Evolutionary conservation across 2,888 invertebrate genomes (phyloP).

Genomic region (Acronicta leporina): DNA sequence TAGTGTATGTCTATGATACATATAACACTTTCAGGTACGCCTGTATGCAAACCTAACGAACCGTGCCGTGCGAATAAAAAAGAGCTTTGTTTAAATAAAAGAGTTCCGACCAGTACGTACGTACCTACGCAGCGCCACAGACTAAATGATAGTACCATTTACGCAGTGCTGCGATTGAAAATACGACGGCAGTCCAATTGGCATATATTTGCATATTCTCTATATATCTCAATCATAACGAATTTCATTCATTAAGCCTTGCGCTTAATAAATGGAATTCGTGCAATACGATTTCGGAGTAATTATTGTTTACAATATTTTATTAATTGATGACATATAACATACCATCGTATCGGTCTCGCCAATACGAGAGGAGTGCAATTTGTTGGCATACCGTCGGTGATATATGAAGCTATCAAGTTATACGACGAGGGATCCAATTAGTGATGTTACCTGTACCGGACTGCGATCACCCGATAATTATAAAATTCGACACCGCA

Average conservation of each 20-base stretch:
- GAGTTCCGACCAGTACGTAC: neutral
- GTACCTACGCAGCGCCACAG: neutral
- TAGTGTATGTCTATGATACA: neutral
- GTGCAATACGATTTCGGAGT: constrained; percentile 19
- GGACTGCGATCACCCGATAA: constrained; percentile 40
- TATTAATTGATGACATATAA: constrained; percentile 23
- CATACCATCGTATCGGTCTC: constrained; percentile 28
- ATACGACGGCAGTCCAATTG: constrained; percentile 11
- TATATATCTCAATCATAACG: constrained; percentile 37
- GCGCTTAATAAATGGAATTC: constrained; percentile 1
- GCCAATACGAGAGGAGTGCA: constrained; percentile 40
- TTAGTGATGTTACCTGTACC: constrained; percentile 60
- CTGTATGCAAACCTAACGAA: constrained; percentile 17
- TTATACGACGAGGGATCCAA: constrained; percentile 60
- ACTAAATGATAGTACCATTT: neutral
- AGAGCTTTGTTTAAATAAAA: neutral
- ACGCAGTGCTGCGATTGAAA: constrained; percentile 16
- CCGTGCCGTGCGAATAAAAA: neutral
- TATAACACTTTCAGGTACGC: neutral
- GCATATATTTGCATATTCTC: constrained; percentile 7
- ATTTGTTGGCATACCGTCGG: constrained; percentile 56
- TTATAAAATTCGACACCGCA: constrained; percentile 55
- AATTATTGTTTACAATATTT: constrained; percentile 35
- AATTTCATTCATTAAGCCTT: too few species aligned
- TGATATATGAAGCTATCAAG: constrained; percentile 60